Evolutionary conservation across 1,140 invertebrate genomes (phyloP), one percentile per base, ranked within the genome.

Genomic region (Anagrus nilaparvatae): DNA sequence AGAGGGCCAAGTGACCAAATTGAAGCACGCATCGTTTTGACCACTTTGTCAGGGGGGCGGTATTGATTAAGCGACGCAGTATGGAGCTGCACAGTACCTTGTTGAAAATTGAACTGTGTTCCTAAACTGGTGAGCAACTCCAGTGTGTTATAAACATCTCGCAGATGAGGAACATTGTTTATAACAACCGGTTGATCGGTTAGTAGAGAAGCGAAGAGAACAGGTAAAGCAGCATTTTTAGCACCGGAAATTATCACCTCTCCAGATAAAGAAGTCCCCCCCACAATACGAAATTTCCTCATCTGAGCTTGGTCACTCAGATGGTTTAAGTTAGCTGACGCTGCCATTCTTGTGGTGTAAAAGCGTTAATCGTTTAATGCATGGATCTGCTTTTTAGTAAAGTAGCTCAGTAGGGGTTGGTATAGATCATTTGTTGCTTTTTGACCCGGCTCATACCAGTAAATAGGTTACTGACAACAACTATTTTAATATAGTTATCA

Each of bases 1-100:
- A 59, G 25, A 39, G 56, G 53, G 17, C 48, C 53, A 29, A 56
- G 34, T 30, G 32, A 31, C 32, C 30, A 40, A 40, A 40, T 28
- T 31, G 38, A 40, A 31, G 38, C 38, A 31, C 38, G 28, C 38
- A 40, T 28, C 38, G 30, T 40, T 31, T 30, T 40, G 30, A 21
- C 28, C 30, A 30, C 32, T 40, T 31, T 30, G 13, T 40, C 28
- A 13, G 38, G 32, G 28, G 32, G 30, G 30, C 30, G 28, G 38
- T 40, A 30, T 31, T 40, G 30, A 30, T 40, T 40, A 30, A 40
- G 30, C 30, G 30, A 31, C 30, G 28, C 13, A 30, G 28, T 31
- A 14, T 40, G 28, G 32, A 40, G 10, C 32, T 40, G 8, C 38
- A 40, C 30, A 40, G 38, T 40, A 40, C 32, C 28, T 31, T 40